These are phyloP conservation scores for Helicoverpa zea DNA, from an alignment of 1,140 invertebrate genomes.

Conservation along the genomic window DNA sequence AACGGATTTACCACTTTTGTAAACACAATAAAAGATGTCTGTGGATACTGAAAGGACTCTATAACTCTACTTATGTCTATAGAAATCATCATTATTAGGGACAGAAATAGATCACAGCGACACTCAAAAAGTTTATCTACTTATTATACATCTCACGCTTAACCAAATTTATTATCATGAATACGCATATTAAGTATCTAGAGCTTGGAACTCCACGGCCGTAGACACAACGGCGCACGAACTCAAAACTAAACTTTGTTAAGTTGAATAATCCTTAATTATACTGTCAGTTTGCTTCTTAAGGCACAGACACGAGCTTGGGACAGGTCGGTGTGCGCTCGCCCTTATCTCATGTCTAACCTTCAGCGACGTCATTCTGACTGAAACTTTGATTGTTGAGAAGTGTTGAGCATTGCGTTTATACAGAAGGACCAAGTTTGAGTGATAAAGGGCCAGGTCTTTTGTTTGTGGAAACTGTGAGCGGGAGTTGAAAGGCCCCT, in stretches of 20 bases:
- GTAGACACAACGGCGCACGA: neutral
- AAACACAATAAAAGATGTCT: too few species aligned
- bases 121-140: neutral
- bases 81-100: too few species aligned
- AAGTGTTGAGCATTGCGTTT: neutral
- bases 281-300: constrained; percentile 36
- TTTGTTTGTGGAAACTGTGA: neutral
- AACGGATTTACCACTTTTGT: too few species aligned
- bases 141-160: constrained; percentile 10
- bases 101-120: neutral
- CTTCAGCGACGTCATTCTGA: neutral
- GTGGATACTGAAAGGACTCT: too few species aligned
- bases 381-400: neutral
- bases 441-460: neutral
- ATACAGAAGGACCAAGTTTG: neutral
- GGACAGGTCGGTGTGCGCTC: constrained; percentile 20
- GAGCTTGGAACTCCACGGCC: constrained; percentile 1
- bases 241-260: constrained; percentile 6
- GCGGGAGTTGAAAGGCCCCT: neutral
- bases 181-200: constrained; percentile 8
- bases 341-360: constrained; percentile 17
- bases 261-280: constrained; percentile 38
- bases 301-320: neutral
- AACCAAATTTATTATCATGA: constrained; percentile 6
- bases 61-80: too few species aligned